phyloP scores from a whole-genome alignment of 1,140 invertebrate genomes.

The Sycophila sp. region DNA sequence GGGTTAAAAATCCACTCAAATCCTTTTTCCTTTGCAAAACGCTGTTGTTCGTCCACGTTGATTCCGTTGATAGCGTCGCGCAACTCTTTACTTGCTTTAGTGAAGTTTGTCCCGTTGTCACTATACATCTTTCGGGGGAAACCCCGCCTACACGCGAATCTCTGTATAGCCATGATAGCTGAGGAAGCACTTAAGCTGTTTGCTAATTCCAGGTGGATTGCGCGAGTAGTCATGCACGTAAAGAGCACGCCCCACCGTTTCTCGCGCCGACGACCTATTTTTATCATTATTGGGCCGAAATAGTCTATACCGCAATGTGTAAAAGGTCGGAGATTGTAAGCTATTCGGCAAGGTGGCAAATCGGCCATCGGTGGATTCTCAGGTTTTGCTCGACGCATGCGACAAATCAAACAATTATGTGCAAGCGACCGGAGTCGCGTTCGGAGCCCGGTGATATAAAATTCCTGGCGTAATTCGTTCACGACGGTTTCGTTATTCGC shows the following conservation, averaged over 20 bases:
- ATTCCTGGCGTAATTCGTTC: not conserved
- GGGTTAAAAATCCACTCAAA: conserved; percentile 30
- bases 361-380: not conserved
- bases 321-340: not conserved
- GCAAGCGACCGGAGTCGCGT: not conserved
- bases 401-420: not conserved
- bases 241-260: not conserved
- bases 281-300: not conserved
- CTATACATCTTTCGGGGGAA: not conserved
- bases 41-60: not conserved
- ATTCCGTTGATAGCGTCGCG: not conserved
- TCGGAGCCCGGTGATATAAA: not conserved
- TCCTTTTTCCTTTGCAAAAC: not conserved
- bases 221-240: not conserved
- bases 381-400: not conserved
- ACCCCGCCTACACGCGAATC: not conserved
- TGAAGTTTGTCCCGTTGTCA: conserved; percentile 1
- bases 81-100: not conserved
- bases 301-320: not conserved
- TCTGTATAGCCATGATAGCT: not conserved
- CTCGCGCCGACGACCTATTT: not conserved
- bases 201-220: not conserved
- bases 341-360: not conserved
- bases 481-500: not conserved
- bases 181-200: not conserved